Conservation (phyloP, 2,797 vertebrate species). For the Calcarius lapponicus region DNA sequence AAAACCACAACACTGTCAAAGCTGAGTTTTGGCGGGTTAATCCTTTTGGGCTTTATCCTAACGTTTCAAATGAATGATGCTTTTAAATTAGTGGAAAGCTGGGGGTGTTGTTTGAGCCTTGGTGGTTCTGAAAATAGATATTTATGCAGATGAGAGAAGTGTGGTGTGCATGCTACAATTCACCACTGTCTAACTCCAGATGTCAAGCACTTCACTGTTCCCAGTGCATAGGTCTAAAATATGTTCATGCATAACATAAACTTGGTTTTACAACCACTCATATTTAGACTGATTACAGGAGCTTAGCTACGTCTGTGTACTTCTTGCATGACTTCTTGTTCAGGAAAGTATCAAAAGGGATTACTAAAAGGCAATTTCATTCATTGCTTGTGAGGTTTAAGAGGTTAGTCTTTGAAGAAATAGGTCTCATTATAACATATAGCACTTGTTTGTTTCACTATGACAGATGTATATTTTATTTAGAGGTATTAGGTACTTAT, state of each 20-base stretch:
- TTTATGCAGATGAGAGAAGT: conserved; percentile 52
- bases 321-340: conserved; percentile 13
- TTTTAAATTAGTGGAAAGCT: not conserved
- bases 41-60: not conserved
- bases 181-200: conserved; percentile 57
- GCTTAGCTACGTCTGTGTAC: conserved; percentile 27
- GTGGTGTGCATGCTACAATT: conserved; percentile 32
- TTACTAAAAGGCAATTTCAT: not conserved
- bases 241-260: conserved; percentile 40
- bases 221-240: conserved; percentile 51
- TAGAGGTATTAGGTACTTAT: not conserved
- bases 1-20: not conserved
- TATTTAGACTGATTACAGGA: conserved; percentile 34
- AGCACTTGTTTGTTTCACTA: not conserved
- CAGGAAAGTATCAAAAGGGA: not conserved
- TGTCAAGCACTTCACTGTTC: conserved; percentile 59
- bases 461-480: not conserved
- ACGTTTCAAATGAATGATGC: not conserved
- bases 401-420: not conserved
- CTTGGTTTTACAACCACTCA: conserved; percentile 30
- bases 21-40: not conserved
- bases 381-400: not conserved
- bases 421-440: not conserved
- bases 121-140: conserved; percentile 30
- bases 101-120: not conserved